phyloP scores from a whole-genome alignment of 2,888 invertebrate species.

The Myathropa florea region DNA sequence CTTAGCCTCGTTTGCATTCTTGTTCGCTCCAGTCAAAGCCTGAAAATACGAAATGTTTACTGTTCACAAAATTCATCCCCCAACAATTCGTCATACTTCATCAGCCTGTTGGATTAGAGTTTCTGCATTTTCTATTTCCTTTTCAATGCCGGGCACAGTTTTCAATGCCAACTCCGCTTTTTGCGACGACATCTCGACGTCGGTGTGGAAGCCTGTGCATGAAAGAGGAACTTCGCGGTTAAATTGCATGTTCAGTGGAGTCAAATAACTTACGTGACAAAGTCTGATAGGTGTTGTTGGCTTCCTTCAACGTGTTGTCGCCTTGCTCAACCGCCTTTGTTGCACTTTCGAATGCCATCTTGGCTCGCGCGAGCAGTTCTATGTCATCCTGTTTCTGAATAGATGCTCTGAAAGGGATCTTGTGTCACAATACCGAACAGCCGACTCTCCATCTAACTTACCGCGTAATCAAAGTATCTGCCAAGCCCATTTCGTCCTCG shows the following conservation, averaged over 20 bases:
- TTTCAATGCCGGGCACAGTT: slow-evolving; percentile 88
- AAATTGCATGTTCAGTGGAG: neutral
- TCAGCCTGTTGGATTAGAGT: slow-evolving; percentile 87
- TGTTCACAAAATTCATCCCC: too few species aligned
- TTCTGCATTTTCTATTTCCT: slow-evolving; percentile 87
- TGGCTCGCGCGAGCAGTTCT: slow-evolving; percentile 89
- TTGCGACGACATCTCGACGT: slow-evolving; percentile 91
- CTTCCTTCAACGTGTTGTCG: slow-evolving; percentile 90
- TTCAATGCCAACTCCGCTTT: slow-evolving; percentile 89
- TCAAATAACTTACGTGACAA: slow-evolving; percentile 75
- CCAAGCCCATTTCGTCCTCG: slow-evolving; percentile 84
- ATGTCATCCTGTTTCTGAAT: slow-evolving; percentile 90
- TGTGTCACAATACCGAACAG: neutral
- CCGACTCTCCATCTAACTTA: slow-evolving; percentile 51
- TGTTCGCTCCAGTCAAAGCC: slow-evolving; percentile 79
- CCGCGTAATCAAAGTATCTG: slow-evolving; percentile 85
- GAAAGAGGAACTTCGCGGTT: neutral
- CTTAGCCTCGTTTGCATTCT: slow-evolving; percentile 85
- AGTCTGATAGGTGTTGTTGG: slow-evolving; percentile 89
- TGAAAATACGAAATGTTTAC: slow-evolving; percentile 22
- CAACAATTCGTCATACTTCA: slow-evolving; percentile 81
- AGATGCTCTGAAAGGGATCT: slow-evolving; percentile 80
- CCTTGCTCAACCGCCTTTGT: slow-evolving; percentile 92
- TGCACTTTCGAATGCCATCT: slow-evolving; percentile 88
- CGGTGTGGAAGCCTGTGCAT: slow-evolving; percentile 93